These are phyloP conservation scores for Reinhardtius hippoglossoides DNA, from an alignment of 2,113 vertebrate genomes.

Conservation along the genomic window DNA sequence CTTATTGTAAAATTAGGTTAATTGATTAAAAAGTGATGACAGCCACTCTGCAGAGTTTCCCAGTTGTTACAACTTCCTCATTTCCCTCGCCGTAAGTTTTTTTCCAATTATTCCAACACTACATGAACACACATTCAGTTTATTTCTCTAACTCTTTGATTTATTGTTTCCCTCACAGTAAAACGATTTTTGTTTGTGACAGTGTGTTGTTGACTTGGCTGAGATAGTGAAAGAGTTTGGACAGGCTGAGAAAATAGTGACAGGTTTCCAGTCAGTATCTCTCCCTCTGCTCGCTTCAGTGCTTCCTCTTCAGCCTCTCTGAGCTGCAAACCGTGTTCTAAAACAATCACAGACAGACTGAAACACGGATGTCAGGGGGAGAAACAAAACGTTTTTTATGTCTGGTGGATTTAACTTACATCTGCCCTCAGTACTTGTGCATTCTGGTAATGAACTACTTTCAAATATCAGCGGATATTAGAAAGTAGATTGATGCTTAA, in stretches of 20 bases:
- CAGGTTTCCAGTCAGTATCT: slow-evolving; percentile 23
- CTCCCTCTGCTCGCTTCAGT: slow-evolving; percentile 11
- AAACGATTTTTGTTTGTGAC: neutral
- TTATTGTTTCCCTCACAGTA: neutral
- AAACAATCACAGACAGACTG: slow-evolving; percentile 5
- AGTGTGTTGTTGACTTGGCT: neutral
- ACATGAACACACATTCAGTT: neutral
- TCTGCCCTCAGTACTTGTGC: neutral
- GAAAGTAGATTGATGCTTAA: neutral
- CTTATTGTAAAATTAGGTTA: too few relatives aligned
- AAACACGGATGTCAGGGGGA: slow-evolving; percentile 19
- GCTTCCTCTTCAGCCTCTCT: slow-evolving; percentile 10
- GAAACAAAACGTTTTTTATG: neutral
- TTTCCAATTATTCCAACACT: neutral
- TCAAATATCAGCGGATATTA: neutral
- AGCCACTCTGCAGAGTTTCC: too few relatives aligned
- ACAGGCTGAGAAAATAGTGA: slow-evolving; percentile 1
- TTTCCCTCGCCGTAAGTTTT: neutral
- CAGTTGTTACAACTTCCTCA: too few relatives aligned
- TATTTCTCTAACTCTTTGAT: neutral
- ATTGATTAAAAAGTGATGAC: too few relatives aligned
- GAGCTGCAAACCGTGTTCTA: slow-evolving; percentile 6
- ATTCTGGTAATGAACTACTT: neutral
- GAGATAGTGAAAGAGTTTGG: neutral
- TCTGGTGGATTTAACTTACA: neutral